Evolutionary conservation across 1,140 invertebrate genomes (phyloP).

Genomic region (Drosophila takahashii): DNA sequence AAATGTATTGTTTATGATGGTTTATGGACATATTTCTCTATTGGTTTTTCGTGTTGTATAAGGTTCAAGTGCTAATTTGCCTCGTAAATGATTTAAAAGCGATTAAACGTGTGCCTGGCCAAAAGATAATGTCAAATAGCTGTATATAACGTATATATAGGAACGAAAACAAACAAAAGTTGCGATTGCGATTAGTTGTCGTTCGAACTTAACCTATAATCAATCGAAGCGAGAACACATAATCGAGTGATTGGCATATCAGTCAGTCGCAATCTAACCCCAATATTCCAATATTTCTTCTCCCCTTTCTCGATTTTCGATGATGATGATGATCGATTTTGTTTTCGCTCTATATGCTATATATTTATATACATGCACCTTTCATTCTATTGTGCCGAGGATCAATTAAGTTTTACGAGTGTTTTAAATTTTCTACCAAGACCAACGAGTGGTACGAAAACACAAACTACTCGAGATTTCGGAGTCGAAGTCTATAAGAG

Average conservation of each 20-base stretch:
- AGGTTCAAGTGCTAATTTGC: slow-evolving; percentile 68
- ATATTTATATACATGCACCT: background rate
- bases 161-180: slow-evolving; percentile 34
- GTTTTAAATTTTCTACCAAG: slow-evolving; percentile 43
- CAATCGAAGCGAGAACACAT: slow-evolving; percentile 41
- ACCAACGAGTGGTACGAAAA: slow-evolving; percentile 29
- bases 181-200: slow-evolving; percentile 48
- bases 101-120: slow-evolving; percentile 57
- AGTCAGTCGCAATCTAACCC: slow-evolving; percentile 24
- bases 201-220: slow-evolving; percentile 36
- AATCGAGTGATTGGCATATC: slow-evolving; percentile 59
- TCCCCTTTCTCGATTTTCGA: background rate
- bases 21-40: slow-evolving; percentile 7
- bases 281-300: slow-evolving; percentile 22
- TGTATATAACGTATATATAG: slow-evolving; percentile 15
- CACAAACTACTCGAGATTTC: slow-evolving; percentile 43
- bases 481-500: background rate
- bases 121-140: slow-evolving; percentile 40
- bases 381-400: slow-evolving; percentile 7
- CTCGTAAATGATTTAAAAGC: slow-evolving; percentile 77
- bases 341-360: slow-evolving; percentile 16
- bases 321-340: slow-evolving; percentile 34
- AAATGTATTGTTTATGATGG: slow-evolving; percentile 24
- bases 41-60: slow-evolving; percentile 46
- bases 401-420: slow-evolving; percentile 64